phyloP scores from a whole-genome alignment of 1,140 invertebrate species.

The Aphelinus certus region DNA sequence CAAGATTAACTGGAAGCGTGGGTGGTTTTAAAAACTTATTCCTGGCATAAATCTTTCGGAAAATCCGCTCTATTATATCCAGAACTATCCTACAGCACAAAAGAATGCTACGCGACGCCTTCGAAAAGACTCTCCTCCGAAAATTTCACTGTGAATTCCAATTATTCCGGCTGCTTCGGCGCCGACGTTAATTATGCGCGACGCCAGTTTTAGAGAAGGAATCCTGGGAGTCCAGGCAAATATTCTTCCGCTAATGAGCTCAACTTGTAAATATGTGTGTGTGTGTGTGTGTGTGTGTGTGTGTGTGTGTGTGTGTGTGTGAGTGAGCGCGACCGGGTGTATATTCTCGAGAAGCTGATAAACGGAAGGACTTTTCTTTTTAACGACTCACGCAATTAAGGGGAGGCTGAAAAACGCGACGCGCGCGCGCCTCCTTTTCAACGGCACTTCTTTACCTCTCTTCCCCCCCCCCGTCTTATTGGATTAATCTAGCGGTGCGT shows the following conservation, averaged over 20 bases:
- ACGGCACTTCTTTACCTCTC: neutral
- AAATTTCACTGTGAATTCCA: neutral
- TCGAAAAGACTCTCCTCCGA: neutral
- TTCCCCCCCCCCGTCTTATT: neutral
- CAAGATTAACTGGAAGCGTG: too few species aligned
- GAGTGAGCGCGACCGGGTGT: neutral
- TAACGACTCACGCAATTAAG: conserved; percentile 24
- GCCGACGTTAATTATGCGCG: conserved; percentile 17
- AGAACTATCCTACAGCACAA: too few species aligned
- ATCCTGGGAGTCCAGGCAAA: neutral
- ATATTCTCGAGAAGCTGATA: conserved; percentile 2
- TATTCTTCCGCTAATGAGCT: conserved; percentile 33
- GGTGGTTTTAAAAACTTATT: too few species aligned
- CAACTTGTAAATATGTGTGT: neutral
- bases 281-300: neutral
- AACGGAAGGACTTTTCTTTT: conserved; percentile 18
- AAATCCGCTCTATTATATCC: too few species aligned
- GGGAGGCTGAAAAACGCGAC: neutral
- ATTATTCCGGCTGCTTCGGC: neutral
- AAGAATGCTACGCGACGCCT: neutral
- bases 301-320: neutral
- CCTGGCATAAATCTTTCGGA: too few species aligned
- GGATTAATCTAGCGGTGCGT: too few species aligned
- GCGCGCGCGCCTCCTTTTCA: neutral
- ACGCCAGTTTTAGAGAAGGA: neutral